Percentiles rank a stretch among this genome's conserved stretches.
Conservation (phyloP, 2,113 vertebrate genomes). For the Eurypyga helias region DNA sequence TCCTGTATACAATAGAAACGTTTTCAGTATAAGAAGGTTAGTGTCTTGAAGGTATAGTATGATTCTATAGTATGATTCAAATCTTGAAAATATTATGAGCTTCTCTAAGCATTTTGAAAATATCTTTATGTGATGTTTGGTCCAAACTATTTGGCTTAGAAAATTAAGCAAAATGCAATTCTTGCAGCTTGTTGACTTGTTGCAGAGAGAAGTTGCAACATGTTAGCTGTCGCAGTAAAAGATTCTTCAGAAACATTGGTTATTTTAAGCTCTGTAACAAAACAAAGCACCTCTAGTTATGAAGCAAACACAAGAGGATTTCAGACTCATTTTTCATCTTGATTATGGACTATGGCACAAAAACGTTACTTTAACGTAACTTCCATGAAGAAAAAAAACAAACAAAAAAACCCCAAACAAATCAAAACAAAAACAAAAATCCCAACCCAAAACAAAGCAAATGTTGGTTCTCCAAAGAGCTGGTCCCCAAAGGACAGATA, state of each 20-base stretch:
- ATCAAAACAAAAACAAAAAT: no score
- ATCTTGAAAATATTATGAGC: neutral
- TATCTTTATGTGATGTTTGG: neutral
- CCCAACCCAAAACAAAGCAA: neutral
- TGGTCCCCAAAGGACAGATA: neutral
- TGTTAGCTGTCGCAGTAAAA: neutral
- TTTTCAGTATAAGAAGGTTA: neutral
- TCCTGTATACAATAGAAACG: neutral
- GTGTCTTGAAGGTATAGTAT: neutral
- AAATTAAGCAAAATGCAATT: neutral
- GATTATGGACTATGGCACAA: neutral
- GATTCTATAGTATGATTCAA: neutral
- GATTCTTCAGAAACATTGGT: rapidly evolving
- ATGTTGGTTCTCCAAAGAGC: neutral
- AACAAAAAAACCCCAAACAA: neutral
- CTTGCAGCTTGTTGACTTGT: neutral
- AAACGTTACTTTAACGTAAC: neutral
- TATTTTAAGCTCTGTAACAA: neutral
- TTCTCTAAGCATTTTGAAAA: neutral
- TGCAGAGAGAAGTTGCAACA: neutral
- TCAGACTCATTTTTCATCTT: neutral
- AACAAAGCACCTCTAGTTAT: neutral
- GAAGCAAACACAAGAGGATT: neutral
- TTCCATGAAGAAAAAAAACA: neutral
- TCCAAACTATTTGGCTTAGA: neutral